These are phyloP conservation scores for Orthosia cruda DNA, from an alignment of 2,888 invertebrate genomes.

Conservation along the genomic window DNA sequence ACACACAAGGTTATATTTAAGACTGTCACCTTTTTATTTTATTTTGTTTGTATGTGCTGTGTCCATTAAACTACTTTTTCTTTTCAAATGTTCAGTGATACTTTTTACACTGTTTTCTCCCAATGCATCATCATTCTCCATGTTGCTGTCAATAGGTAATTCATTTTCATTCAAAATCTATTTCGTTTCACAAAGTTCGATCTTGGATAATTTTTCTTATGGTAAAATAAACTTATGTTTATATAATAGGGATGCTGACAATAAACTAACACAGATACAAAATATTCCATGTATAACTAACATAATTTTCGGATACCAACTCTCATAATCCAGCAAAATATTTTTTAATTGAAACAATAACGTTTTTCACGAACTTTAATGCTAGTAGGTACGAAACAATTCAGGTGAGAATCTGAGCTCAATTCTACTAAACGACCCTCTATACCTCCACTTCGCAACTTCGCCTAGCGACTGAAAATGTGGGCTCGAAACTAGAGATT, in stretches of 20 bases:
- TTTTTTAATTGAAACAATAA: constrained; percentile 20
- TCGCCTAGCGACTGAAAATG: constrained; percentile 50
- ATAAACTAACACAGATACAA: too few species aligned
- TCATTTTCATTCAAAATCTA: too few species aligned
- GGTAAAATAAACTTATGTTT: background rate
- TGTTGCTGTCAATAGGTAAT: too few species aligned
- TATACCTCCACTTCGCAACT: constrained; percentile 54
- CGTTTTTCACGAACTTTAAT: constrained; percentile 10
- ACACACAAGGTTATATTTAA: too few species aligned
- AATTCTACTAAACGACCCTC: constrained; percentile 53
- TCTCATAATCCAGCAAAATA: background rate
- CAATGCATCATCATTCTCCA: too few species aligned
- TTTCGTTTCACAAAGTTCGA: too few species aligned
- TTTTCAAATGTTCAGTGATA: too few species aligned
- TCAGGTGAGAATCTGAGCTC: constrained; percentile 40
- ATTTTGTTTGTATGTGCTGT: too few species aligned
- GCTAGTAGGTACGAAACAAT: constrained; percentile 31
- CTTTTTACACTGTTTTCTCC: too few species aligned
- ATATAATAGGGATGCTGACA: too few species aligned
- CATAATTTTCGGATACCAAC: background rate
- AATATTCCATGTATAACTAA: background rate
- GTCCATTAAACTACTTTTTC: too few species aligned
- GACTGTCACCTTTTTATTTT: too few species aligned
- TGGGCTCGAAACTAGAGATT: constrained; percentile 46
- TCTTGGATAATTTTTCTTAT: background rate